Conservation (phyloP, 1,140 invertebrate genomes). For the Danaus plexippus region DNA sequence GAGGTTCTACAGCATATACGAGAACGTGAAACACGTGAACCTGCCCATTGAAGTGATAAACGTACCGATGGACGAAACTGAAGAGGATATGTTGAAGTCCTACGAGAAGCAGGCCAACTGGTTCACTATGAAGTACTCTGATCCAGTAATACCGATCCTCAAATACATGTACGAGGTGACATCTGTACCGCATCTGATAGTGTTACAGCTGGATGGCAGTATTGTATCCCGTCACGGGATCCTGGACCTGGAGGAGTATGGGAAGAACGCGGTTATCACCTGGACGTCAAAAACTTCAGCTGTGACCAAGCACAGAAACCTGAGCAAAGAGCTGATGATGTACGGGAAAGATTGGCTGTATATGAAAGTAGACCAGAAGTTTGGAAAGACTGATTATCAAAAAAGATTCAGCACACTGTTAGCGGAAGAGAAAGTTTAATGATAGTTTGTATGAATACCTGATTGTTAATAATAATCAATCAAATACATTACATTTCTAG, state of each 20-base stretch:
- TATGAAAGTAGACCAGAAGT: conserved; percentile 16
- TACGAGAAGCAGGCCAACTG: conserved; percentile 55
- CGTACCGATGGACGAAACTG: conserved; percentile 46
- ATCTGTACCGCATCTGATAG: conserved; percentile 41
- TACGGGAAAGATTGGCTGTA: conserved; percentile 46
- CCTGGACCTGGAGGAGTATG: conserved; percentile 45
- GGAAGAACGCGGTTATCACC: conserved; percentile 49
- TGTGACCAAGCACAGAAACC: conserved; percentile 26
- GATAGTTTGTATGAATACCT: too few species aligned
- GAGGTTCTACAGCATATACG: conserved; percentile 54
- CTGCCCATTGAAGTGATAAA: conserved; percentile 59
- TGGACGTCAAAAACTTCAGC: conserved; percentile 34
- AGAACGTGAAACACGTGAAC: conserved; percentile 46
- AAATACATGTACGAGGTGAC: conserved; percentile 47
- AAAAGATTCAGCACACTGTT: conserved; percentile 26
- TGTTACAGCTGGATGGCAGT: conserved; percentile 36
- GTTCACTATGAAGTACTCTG: conserved; percentile 47
- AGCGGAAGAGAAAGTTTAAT: too few species aligned
- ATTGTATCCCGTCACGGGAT: conserved; percentile 41
- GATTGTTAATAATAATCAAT: too few species aligned
- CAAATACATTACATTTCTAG: too few species aligned
- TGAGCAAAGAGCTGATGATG: conserved; percentile 35
- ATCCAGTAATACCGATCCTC: conserved; percentile 39
- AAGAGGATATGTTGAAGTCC: conserved; percentile 31
- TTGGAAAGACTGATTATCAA: conserved; percentile 26